Conservation (phyloP, 2,113 vertebrate species). For the Azemiops feae region DNA sequence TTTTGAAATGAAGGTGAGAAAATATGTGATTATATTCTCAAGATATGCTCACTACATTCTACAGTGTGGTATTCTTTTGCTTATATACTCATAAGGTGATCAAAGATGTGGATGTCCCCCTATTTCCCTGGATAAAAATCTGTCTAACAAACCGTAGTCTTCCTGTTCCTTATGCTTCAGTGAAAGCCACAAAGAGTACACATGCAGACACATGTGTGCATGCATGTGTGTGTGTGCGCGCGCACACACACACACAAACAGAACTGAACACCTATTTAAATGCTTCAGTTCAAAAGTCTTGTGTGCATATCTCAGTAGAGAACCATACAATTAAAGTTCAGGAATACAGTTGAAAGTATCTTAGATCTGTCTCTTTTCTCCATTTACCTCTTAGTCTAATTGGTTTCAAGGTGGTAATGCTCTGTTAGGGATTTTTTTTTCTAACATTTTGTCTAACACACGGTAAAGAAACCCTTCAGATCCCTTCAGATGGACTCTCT, state of each 20-base stretch:
- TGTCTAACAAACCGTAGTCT: neutral
- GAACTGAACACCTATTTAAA: neutral
- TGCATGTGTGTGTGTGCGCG: neutral
- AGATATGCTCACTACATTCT: neutral
- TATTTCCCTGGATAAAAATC: neutral
- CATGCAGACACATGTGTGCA: neutral
- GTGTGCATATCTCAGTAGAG: neutral
- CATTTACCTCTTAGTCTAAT: neutral
- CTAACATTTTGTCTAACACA: neutral
- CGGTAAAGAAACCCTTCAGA: neutral
- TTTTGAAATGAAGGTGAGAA: neutral
- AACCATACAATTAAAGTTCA: neutral
- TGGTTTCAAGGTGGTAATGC: neutral
- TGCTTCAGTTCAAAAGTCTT: neutral
- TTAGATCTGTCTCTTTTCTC: neutral
- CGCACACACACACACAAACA: neutral
- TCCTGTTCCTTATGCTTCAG: neutral
- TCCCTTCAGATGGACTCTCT: neutral
- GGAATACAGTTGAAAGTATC: neutral
- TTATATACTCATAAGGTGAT: neutral
- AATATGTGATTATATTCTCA: neutral
- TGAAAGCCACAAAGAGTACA: neutral
- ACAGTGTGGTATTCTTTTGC: neutral
- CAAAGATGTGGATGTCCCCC: neutral
- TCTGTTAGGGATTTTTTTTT: neutral